Percentiles rank a stretch among this genome's conserved stretches.
Evolutionary conservation across 2,113 vertebrate genomes (phyloP).

Genomic region (Scomber colias): DNA sequence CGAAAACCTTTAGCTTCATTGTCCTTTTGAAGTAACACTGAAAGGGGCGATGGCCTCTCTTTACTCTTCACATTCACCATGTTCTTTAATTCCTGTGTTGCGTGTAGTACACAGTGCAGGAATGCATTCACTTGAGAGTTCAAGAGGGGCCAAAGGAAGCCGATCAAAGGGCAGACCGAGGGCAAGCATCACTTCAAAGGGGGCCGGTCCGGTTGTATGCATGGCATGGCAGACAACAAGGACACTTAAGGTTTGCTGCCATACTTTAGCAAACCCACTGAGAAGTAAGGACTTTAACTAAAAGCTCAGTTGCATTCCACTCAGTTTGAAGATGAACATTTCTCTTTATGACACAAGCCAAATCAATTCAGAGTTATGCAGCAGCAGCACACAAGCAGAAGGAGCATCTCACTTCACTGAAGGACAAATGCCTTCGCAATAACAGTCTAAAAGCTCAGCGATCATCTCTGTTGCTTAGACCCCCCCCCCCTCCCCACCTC

Average conservation of each 20-base stretch:
- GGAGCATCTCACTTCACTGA: neutral
- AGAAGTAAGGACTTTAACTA: neutral
- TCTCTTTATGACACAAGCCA: neutral
- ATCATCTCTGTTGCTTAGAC: constrained; percentile 29
- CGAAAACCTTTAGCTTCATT: neutral
- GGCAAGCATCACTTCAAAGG: constrained; percentile 59
- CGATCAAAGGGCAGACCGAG: constrained; percentile 59
- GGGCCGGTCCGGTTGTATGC: neutral
- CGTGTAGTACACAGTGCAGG: neutral
- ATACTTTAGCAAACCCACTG: neutral
- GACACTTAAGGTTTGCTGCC: neutral
- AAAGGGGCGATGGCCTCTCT: constrained; percentile 32
- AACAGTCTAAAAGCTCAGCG: neutral
- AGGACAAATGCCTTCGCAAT: neutral
- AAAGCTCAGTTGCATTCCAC: neutral
- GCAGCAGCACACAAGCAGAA: too few species aligned
- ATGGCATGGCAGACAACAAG: constrained; percentile 28
- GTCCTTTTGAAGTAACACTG: constrained; percentile 12
- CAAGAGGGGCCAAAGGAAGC: constrained; percentile 37
- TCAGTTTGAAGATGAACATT: neutral
- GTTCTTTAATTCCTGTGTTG: constrained; percentile 37
- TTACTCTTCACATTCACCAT: constrained; percentile 30
- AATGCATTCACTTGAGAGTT: constrained; percentile 41
- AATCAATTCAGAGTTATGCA: neutral
- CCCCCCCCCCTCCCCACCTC: constrained; percentile 1